Base-by-base conservation (phyloP, 1,140 invertebrate species). In the Pogonomyrmex californicus region DNA sequence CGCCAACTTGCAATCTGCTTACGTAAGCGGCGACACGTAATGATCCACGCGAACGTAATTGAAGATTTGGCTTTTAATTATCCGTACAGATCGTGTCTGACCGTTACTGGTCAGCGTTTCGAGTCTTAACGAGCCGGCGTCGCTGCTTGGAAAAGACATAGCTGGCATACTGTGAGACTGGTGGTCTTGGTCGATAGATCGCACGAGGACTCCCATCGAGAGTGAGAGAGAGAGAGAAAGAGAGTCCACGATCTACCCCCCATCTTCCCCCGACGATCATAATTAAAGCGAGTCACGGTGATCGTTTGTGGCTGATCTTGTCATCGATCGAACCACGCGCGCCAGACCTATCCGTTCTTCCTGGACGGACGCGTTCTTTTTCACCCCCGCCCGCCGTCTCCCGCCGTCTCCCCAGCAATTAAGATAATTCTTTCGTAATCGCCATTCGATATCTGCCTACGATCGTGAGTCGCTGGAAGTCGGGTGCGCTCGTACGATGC, bases 231-330 rank as follows among this genome's bases (percentile, higher is more conserved):
- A 23, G 23, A 23, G 23, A 23, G 23, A 23, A 23, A 23, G 73
- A 82, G 41, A 71, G 14, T 63, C 41, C 17, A 63, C 17, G 73
- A 6, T 4, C 7, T 68, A 12, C 10, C 36, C 23, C 9, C 66
- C 54, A 6, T n/a, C 79, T 17, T 30, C 33, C 12, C 9, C 73
- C 73, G 49, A 14, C 54, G 75, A 73, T 71, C 88, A 87, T 93
- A 93, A 93, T 93, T 93, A 93, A 92, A 93, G 91, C 86, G 85
- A 92, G 92, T 92, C 92, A 92, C 87, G 91, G 90, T 92, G 91
- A 92, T 91, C 87, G 88, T 91, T 85, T 88, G 88, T 89, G 90
- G 33, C 86, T 75, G 91, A 91, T 92, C 91, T 92, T 92, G 91
- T 92, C 90, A 92, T 91, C 90, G 91, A 91, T 91, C 91, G 90